These are phyloP conservation scores for Tetragnatha montana DNA, from an alignment of 2,888 invertebrate species.

Conservation along the genomic window DNA sequence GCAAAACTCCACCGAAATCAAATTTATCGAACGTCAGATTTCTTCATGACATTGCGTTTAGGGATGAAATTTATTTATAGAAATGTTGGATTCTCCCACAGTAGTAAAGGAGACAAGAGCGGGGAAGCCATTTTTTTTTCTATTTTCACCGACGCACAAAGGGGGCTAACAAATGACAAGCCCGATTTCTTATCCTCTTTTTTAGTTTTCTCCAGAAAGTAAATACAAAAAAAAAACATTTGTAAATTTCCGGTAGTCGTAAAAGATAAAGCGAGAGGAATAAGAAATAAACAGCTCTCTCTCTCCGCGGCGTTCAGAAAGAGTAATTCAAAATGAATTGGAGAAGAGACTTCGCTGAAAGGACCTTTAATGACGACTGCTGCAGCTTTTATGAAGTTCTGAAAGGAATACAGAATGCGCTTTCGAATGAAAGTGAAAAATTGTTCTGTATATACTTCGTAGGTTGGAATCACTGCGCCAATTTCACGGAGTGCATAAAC, in stretches of 20 bases:
- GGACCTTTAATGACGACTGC: constrained; percentile 30
- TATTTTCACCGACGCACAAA: background rate
- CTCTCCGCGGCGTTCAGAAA: background rate
- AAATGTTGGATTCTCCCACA: constrained; percentile 6
- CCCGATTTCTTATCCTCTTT: background rate
- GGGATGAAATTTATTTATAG: constrained; percentile 17
- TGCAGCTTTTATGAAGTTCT: background rate
- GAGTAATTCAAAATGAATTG: constrained; percentile 21
- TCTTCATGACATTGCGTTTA: constrained; percentile 19
- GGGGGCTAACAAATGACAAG: background rate
- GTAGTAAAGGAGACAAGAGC: background rate
- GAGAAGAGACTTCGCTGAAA: constrained; percentile 33
- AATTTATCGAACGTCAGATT: constrained; percentile 2
- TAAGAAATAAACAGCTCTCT: too few species aligned
- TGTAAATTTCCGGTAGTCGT: background rate
- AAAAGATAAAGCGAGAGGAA: background rate
- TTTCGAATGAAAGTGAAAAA: background rate
- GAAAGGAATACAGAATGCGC: background rate
- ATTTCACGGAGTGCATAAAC: background rate
- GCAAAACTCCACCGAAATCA: background rate
- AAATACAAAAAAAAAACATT: background rate
- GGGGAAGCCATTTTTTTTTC: background rate
- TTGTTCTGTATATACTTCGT: background rate
- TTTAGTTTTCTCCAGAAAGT: background rate
- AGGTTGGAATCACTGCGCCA: background rate